Evolutionary conservation across 2,113 vertebrate genomes (phyloP).

Genomic region (Ibidorhyncha struthersii): DNA sequence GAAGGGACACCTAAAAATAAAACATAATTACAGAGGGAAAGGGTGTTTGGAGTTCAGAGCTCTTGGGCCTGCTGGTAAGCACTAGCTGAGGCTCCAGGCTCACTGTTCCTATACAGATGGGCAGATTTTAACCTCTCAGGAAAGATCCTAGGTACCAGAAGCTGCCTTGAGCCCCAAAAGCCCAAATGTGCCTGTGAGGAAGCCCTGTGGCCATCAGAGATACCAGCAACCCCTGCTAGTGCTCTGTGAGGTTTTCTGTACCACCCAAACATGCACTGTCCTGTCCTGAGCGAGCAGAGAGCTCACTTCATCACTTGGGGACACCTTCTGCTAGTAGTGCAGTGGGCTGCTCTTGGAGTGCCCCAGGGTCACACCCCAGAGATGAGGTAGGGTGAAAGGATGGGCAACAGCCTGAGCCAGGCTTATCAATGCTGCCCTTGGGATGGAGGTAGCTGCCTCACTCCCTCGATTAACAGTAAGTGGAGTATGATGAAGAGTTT

Average conservation of each 20-base stretch:
- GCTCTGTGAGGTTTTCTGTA: background rate
- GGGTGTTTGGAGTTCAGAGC: constrained; percentile 49
- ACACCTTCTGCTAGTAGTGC: background rate
- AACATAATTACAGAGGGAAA: constrained; percentile 75
- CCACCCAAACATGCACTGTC: background rate
- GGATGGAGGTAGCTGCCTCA: background rate
- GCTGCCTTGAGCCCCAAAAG: background rate
- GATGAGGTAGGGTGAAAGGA: background rate
- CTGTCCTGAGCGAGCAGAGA: background rate
- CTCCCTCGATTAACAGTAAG: background rate
- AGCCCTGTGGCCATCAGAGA: background rate
- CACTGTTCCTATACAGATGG: background rate
- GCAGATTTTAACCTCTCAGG: background rate
- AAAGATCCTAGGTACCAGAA: background rate
- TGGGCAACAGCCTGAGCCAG: background rate
- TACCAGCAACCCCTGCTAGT: background rate
- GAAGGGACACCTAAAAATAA: constrained; percentile 80
- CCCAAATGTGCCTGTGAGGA: background rate
- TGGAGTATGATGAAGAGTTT: background rate
- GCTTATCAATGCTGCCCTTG: background rate
- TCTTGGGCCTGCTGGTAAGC: constrained; percentile 33
- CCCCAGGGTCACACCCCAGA: rapidly evolving
- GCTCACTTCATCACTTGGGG: background rate
- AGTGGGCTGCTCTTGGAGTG: background rate
- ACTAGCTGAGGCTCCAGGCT: constrained; percentile 6